Percentiles rank a stretch among this genome's conserved stretches.
Conservation (phyloP, 2,888 invertebrate species). For the Lymantria monacha region DNA sequence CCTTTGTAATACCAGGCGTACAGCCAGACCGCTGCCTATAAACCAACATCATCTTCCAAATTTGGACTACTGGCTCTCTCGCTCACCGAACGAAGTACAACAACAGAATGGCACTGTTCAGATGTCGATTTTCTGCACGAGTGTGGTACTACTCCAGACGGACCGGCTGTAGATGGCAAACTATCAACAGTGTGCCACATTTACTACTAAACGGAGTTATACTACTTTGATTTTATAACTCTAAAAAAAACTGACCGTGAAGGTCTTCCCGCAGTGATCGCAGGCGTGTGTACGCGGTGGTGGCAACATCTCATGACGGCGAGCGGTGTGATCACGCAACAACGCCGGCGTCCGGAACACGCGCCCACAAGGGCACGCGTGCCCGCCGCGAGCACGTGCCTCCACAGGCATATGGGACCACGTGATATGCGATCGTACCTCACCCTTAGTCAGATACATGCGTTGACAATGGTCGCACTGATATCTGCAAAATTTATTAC, state of each 20-base stretch:
- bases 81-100: no score
- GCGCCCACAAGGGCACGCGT: slow-evolving; percentile 48
- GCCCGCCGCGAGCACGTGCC: slow-evolving; percentile 27
- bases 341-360: slow-evolving; percentile 47
- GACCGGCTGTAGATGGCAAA: no score
- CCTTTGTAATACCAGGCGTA: no score
- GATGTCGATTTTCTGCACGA: no score
- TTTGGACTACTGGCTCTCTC: no score
- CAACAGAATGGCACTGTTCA: no score
- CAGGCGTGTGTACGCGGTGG: slow-evolving; percentile 37
- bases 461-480: slow-evolving; percentile 53
- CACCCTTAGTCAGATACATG: slow-evolving; percentile 50
- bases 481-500: slow-evolving; percentile 31
- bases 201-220: no score
- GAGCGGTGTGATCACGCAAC: slow-evolving; percentile 35
- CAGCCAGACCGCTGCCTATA: no score
- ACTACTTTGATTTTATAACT: no score
- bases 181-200: no score
- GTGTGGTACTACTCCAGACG: no score
- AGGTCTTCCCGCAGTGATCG: slow-evolving; percentile 42
- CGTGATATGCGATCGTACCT: slow-evolving; percentile 50
- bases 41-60: no score
- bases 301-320: slow-evolving; percentile 24
- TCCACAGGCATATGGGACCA: slow-evolving; percentile 44
- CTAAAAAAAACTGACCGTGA: slow-evolving; percentile 12